phyloP scores from a whole-genome alignment of 2,797 vertebrate genomes.

The Centropyge bicolor region DNA sequence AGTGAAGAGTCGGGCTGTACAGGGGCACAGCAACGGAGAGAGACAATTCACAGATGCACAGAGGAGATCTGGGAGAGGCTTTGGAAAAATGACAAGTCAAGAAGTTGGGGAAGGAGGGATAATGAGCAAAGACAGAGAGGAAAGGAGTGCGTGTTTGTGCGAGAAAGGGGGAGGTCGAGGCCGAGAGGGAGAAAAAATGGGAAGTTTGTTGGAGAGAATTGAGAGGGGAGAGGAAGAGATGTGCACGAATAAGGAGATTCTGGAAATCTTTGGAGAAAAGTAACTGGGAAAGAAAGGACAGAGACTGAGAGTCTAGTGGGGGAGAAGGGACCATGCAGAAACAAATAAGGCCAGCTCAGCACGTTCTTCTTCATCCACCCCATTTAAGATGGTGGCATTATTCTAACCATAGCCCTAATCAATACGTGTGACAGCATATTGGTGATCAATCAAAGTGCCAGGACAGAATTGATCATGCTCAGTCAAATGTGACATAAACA shows the following conservation, averaged over 20 bases:
- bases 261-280: slow-evolving; percentile 21
- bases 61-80: slow-evolving; percentile 75
- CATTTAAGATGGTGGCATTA: slow-evolving; percentile 78
- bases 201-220: slow-evolving; percentile 41
- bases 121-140: slow-evolving; percentile 69
- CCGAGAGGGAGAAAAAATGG: slow-evolving; percentile 44
- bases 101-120: slow-evolving; percentile 72
- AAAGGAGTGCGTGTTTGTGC: slow-evolving; percentile 47
- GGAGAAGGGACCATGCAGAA: slow-evolving; percentile 35
- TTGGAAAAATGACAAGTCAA: slow-evolving; percentile 79
- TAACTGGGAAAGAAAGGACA: slow-evolving; percentile 18
- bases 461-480: slow-evolving; percentile 84
- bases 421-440: slow-evolving; percentile 80
- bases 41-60: slow-evolving; percentile 77
- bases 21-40: slow-evolving; percentile 65
- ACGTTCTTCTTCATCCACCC: slow-evolving; percentile 63
- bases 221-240: slow-evolving; percentile 21
- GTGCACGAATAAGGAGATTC: slow-evolving; percentile 36
- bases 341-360: slow-evolving; percentile 64
- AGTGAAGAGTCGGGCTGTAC: slow-evolving; percentile 71
- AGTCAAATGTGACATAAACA: slow-evolving; percentile 87
- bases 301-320: slow-evolving; percentile 10
- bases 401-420: slow-evolving; percentile 80
- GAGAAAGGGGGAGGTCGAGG: slow-evolving; percentile 12
- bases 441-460: slow-evolving; percentile 86